Evolutionary conservation across 1,140 invertebrate species (phyloP).

Genomic region (Anthonomus grandis): DNA sequence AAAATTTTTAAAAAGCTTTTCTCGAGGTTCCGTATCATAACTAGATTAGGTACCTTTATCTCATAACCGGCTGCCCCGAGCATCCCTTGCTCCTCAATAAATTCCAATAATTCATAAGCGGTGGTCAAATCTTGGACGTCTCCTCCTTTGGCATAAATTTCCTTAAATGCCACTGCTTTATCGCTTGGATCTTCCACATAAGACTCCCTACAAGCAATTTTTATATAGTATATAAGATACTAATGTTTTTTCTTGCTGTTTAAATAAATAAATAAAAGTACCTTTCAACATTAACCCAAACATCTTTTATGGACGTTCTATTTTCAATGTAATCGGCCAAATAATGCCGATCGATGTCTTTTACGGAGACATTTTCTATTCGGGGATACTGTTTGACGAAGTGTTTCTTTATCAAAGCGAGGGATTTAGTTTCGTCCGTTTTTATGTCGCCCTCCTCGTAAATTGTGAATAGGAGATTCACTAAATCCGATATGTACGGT

Average conservation of each 20-base stretch:
- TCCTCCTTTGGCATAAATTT: constrained; percentile 10
- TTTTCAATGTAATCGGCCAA: constrained; percentile 18
- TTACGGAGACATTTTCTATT: constrained; percentile 17
- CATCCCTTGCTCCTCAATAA: constrained; percentile 48
- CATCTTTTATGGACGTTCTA: constrained; percentile 4
- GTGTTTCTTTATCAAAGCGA: constrained; percentile 35
- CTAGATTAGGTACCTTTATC: constrained; percentile 42
- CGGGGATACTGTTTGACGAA: constrained; percentile 36
- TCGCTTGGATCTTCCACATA: background rate
- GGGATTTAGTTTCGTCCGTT: constrained; percentile 24
- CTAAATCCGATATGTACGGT: constrained; percentile 35
- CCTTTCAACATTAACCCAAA: constrained; percentile 17
- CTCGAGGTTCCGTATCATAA: too few relatives aligned
- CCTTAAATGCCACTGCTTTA: constrained; percentile 2
- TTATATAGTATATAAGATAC: background rate
- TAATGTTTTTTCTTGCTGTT: background rate
- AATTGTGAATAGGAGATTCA: constrained; percentile 27
- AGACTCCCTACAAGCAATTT: constrained; percentile 9
- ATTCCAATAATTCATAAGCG: constrained; percentile 46
- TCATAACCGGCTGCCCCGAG: constrained; percentile 36
- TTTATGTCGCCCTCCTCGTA: constrained; percentile 33
- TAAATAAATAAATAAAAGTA: background rate
- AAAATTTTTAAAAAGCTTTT: too few relatives aligned
- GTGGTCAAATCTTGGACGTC: constrained; percentile 19
- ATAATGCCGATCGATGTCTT: constrained; percentile 17